Evolutionary conservation across 2,797 vertebrate genomes (phyloP), one percentile per base, ranked within the genome.

Genomic region (Cichlasoma orientale): DNA sequence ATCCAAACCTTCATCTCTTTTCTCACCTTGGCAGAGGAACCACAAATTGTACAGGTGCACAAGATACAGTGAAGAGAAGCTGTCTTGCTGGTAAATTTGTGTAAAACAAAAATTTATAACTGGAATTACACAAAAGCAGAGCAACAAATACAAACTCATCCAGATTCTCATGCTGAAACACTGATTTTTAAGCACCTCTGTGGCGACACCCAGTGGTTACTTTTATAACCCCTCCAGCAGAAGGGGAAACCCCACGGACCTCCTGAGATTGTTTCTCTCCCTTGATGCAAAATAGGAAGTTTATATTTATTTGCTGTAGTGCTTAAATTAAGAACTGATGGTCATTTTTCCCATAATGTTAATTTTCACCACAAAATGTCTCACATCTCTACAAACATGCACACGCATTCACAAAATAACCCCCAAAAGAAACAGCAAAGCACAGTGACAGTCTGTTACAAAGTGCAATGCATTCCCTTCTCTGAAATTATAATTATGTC

Each of bases 181-280:
- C 9, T 7, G 25, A 84, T 36, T 31, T 75, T 63, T 77, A 25
- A 16, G 52, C 21, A 63, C 52, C 38, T 74, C 63, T 59, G 29
- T 77, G 74, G 75, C 72, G 92, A 90, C 91, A 92, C 77, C 90
- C 73, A 78, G 91, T 90, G 92, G 90, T 77, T n/a, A 66, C 9
- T 84, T 47, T 68, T 38, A 23, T 36, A 19, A 61, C 7, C 18
- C 36, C 55, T 31, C 4, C 47, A 77, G 19, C 14, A 50, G 75
- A 47, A 77, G 54, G 66, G 53, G 53, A 72, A 82, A 78, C 56
- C 21, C 58, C 38, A 36, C 54, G 25, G 55, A 36, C 50, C 44
- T 13, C 13, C 38, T 44, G 41, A 56, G 75, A 79, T 31, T 3
- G 4, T 71, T 79, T 76, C 12, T 44, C 36, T 61, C 4, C 33